Evolutionary conservation across 1,140 invertebrate genomes (phyloP), one percentile per base, ranked within the genome.

Genomic region (Procambarus virginalis): DNA sequence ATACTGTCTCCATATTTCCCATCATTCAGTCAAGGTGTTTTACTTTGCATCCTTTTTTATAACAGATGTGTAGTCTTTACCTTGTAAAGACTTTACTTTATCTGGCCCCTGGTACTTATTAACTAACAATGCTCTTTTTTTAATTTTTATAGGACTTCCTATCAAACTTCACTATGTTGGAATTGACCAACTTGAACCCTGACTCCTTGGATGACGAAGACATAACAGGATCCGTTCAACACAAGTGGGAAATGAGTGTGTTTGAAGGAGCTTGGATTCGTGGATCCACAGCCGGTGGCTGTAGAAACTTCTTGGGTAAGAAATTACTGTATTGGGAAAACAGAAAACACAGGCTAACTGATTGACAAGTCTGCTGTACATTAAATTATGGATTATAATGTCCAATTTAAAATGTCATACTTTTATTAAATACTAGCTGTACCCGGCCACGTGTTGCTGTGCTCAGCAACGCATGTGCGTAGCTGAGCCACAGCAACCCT

Each of bases 181-280:
- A 99, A 94, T 98, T 99, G 93, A 99, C 98, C 94, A 99, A 99
- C 94, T 96, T 99, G 93, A 98, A 97, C 93, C 98, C 99, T 0
- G 98, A 99, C 93, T 97, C 98, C 0, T 94, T 99, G 92, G 96
- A 96, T 68, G 97, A 98, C 45, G 96, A 97, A 34, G 96, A 97
- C 92, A 85, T 92, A 22, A 78, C 73, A 1, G 95, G 95, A 51
- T 91, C 91, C 22, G 97, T 92, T 12, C 79, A 90, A 34, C 92
- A 92, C 86, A 91, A 92, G 77, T 99, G 99, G 99, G 98, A 98
- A 93, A 97, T 97, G 95, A 98, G 96, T 82, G 96, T 98, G 22
- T 99, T 97, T 93, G 97, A 99, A 93, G 98, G 98, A 10, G 96
- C 97, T 93, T 99, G 99, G 99, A 97, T 98, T 2, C 94, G 92